A percentile compares a stretch with the other conserved stretches of the same genome.
Evolutionary conservation across 2,888 invertebrate species (phyloP).

Genomic region (Amphipoea lucens): DNA sequence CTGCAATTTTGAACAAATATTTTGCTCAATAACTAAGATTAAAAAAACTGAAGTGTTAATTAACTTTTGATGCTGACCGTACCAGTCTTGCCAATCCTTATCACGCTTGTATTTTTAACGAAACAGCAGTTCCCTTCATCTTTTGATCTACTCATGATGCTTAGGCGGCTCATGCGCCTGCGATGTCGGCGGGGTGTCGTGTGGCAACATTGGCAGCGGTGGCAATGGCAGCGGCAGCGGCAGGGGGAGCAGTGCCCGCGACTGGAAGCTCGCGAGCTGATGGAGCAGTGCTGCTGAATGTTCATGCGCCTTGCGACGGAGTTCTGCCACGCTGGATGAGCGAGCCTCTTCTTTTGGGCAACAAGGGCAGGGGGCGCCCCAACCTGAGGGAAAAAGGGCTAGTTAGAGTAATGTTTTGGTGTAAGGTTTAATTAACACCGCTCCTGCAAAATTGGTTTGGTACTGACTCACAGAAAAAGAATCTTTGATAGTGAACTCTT

Average conservation of each 20-base stretch:
- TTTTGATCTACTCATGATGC: constrained; percentile 77
- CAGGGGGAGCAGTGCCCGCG: constrained; percentile 89
- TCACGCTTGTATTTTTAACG: constrained; percentile 1
- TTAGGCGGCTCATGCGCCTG: constrained; percentile 77
- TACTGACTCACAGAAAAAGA: background rate
- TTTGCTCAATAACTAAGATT: too few relatives aligned
- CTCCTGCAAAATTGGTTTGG: background rate
- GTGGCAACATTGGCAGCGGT: constrained; percentile 80
- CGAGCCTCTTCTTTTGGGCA: constrained; percentile 94
- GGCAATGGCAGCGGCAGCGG: constrained; percentile 84
- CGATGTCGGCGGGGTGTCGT: constrained; percentile 68
- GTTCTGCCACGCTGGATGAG: constrained; percentile 96
- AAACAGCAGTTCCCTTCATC: background rate
- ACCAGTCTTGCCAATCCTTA: background rate
- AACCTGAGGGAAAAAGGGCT: constrained; percentile 86
- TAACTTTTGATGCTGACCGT: too few relatives aligned
- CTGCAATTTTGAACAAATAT: too few relatives aligned
- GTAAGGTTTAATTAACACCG: background rate
- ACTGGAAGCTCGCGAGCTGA: constrained; percentile 92
- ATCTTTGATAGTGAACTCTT: background rate
- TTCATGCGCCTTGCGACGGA: constrained; percentile 97
- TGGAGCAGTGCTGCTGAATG: constrained; percentile 97
- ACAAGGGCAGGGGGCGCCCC: constrained; percentile 95
- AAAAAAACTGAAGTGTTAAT: too few relatives aligned
- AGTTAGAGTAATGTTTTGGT: background rate